Evolutionary conservation across 2,888 invertebrate species (phyloP).

Genomic region (Alsophila aescularia): DNA sequence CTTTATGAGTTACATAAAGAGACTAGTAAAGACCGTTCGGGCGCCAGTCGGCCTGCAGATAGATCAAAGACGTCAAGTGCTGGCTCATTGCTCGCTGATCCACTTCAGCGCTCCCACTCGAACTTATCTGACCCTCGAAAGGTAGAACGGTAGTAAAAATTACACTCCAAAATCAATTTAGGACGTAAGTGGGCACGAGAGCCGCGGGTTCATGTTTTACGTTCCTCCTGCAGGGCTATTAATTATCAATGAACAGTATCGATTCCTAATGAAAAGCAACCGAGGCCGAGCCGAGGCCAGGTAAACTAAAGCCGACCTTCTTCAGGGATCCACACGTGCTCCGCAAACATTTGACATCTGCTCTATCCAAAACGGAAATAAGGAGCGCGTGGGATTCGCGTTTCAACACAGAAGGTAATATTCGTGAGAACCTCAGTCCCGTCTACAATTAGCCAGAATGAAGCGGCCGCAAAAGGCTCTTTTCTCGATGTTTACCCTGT

Average conservation of each 20-base stretch:
- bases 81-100: slow-evolving; percentile 57
- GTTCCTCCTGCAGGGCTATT: slow-evolving; percentile 58
- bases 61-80: slow-evolving; percentile 75
- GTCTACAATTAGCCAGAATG: slow-evolving; percentile 79
- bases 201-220: slow-evolving; percentile 57
- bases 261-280: slow-evolving; percentile 71
- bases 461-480: slow-evolving; percentile 71
- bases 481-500: slow-evolving; percentile 75
- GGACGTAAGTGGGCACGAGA: slow-evolving; percentile 61
- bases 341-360: slow-evolving; percentile 72
- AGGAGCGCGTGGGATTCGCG: slow-evolving; percentile 76
- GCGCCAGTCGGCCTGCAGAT: slow-evolving; percentile 53
- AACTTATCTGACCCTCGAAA: slow-evolving; percentile 76
- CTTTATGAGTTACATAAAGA: slow-evolving; percentile 59
- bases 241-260: slow-evolving; percentile 72
- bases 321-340: slow-evolving; percentile 59
- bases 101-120: slow-evolving; percentile 67
- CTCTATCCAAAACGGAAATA: slow-evolving; percentile 65
- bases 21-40: slow-evolving; percentile 42
- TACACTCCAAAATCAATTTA: slow-evolving; percentile 72
- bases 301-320: slow-evolving; percentile 59
- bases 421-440: slow-evolving; percentile 79
- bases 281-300: slow-evolving; percentile 59
- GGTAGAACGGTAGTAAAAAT: slow-evolving; percentile 81
- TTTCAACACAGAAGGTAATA: slow-evolving; percentile 71